Evolutionary conservation across 2,888 invertebrate genomes (phyloP), one percentile per base, ranked within the genome.

Genomic region (Philhelius pedissequus): DNA sequence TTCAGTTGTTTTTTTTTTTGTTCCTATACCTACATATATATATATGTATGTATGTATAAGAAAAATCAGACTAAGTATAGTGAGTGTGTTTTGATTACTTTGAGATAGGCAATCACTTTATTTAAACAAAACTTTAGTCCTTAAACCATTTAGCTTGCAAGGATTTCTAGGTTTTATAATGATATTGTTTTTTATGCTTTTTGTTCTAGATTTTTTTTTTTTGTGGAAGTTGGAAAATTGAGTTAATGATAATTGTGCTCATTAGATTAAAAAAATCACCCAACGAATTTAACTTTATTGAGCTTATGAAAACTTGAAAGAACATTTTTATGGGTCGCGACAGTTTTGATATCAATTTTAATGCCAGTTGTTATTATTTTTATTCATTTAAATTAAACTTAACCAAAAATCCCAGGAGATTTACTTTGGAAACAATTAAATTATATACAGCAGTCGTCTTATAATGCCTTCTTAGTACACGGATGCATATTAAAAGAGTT

Each of bases 21-120:
- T n/a, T n/a, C n/a, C n/a, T n/a, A n/a, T n/a, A n/a, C n/a, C n/a
- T n/a, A n/a, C n/a, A n/a, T n/a, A n/a, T n/a, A n/a, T n/a, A n/a
- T n/a, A n/a, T n/a, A n/a, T n/a, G n/a, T n/a, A n/a, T n/a, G n/a
- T n/a, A n/a, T n/a, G n/a, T 45, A 20, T n/a, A 15, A 2, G 2
- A 32, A 20, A 20, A 20, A 32, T 64, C 13, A 32, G 20, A 18
- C 27, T 15, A 3, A 43, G 43, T 2, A 43, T 40, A 38, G 9
- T 4, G 48, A 48, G 32, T 32, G 32, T 48, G 30, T 64, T 64
- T 48, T 64, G 45, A 64, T 48, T 48, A 64, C 64, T 64, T 64
- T 48, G 48, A 64, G 64, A 45, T 64, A 48, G 45, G 45, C 64
- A 48, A 64, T 64, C 64, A 64, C 45, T 64, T 64, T 64, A 64